Percentiles rank a stretch among this genome's conserved stretches.
These are phyloP conservation scores for Andrena minutula DNA, from an alignment of 2,888 invertebrate genomes.

Conservation along the genomic window DNA sequence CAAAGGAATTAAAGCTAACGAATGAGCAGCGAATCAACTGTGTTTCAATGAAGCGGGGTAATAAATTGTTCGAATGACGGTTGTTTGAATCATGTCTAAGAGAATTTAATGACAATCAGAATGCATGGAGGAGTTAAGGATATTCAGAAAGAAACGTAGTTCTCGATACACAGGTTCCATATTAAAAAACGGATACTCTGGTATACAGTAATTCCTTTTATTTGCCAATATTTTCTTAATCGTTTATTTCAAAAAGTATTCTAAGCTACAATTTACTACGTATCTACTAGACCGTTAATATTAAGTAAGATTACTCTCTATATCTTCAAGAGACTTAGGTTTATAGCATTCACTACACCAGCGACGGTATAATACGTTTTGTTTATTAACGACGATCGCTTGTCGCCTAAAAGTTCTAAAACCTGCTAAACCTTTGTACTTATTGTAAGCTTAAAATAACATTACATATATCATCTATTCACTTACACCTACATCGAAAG, in stretches of 20 bases:
- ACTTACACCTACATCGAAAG: background rate
- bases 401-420: no score
- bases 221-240: conserved; percentile 38
- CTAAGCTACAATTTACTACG: conserved; percentile 31
- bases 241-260: conserved; percentile 25
- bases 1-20: background rate
- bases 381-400: no score
- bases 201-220: conserved; percentile 31
- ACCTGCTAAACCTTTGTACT: background rate
- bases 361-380: conserved; percentile 4
- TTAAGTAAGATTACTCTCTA: background rate
- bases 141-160: conserved; percentile 8
- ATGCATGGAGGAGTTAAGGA: conserved; percentile 20
- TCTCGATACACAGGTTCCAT: conserved; percentile 9
- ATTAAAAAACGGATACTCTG: conserved; percentile 39
- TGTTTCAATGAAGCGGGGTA: background rate
- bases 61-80: conserved; percentile 2
- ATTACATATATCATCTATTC: background rate
- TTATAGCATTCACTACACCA: conserved; percentile 1
- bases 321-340: background rate
- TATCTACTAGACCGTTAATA: background rate
- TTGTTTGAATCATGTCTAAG: background rate
- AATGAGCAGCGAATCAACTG: background rate
- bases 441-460: conserved; percentile 3
- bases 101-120: conserved; percentile 11